Base-by-base conservation (phyloP, 2,113 vertebrate genomes). In the Tyto alba region DNA sequence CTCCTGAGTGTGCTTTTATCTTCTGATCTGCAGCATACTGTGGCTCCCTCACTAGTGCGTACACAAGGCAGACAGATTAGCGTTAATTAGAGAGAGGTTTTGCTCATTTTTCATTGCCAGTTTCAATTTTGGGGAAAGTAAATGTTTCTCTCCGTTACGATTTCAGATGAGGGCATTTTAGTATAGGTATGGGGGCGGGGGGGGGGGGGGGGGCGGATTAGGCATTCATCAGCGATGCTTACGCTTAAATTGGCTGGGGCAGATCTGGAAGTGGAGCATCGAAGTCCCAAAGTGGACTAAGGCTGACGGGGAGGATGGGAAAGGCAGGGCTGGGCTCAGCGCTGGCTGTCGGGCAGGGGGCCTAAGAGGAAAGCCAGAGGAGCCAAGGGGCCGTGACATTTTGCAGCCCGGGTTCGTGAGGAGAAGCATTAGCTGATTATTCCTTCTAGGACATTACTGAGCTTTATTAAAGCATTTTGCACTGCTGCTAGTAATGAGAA, bases 81-180 rank as follows among this genome's bases (percentile, higher is more conserved):
- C 22, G 47, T 94, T 97, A 80, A 90, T 96, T 96, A 97, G 93
- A 63, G 89, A 93, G 92, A 79, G 76, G 60, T 68, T 96, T 92
- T 95, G 91, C 96, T 96, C 84, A 45, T 94, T 97, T 97, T 86
- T 96, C 52, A 15, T 73, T 92, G 89, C 96, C 86, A 76, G 71
- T 94, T 97, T 95, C 96, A 92, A 63, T 85, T 96, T 82, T 86
- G 68, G 93, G 88, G 73, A 60, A 82, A 67, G 74, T 68, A 78
- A 97, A 91, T 80, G 52, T 92, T 97, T 96, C 91, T 96, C 85
- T 93, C 82, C 63, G 38, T 85, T 91, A 93, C 30, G 14, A 69
- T 92, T 96, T 76, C 88, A 95, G 96, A 63, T 43, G 26, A 88
- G 47, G 66, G 25, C 53, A 29, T 88, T 89, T 92, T 69, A 63